Conservation (phyloP, 2,888 invertebrate genomes). For the Platynereis dumerilii region DNA sequence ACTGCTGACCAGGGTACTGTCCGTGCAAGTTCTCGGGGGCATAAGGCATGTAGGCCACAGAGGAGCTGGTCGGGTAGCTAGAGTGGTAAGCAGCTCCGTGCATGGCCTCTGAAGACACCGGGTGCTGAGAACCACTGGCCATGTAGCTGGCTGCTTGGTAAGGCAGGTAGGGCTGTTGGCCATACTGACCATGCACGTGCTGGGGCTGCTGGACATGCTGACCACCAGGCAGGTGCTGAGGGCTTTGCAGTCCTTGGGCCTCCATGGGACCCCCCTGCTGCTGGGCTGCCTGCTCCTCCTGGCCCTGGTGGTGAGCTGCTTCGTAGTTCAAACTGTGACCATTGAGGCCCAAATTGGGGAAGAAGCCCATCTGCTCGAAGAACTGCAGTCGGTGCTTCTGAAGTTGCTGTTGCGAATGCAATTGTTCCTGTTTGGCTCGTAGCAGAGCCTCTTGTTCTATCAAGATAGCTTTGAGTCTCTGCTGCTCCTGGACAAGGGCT, state of each 20-base stretch:
- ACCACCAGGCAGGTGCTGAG: neutral
- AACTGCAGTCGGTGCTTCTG: neutral
- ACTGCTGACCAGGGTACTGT: no score
- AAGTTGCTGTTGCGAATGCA: conserved; percentile 4
- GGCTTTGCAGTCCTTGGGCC: neutral
- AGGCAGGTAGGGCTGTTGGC: conserved; percentile 6
- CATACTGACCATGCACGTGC: neutral
- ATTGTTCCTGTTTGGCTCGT: conserved; percentile 9
- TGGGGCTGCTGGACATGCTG: neutral
- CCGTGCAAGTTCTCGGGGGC: no score
- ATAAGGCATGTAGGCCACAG: neutral
- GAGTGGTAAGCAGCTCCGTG: neutral
- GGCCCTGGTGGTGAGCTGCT: no score
- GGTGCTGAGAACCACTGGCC: neutral
- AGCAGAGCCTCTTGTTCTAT: conserved; percentile 4
- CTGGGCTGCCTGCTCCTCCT: conserved; percentile 1
- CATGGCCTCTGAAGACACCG: neutral
- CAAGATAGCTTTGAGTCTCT: conserved; percentile 6
- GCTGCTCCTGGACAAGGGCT: conserved; percentile 2
- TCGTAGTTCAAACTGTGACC: neutral
- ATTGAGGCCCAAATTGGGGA: neutral
- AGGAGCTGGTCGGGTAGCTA: neutral
- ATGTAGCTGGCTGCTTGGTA: neutral
- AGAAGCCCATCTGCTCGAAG: conserved; percentile 7
- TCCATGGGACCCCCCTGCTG: neutral